Evolutionary conservation across 2,797 vertebrate genomes (phyloP), one percentile per base, ranked within the genome.

Genomic region (Acestrorhynchus altus): DNA sequence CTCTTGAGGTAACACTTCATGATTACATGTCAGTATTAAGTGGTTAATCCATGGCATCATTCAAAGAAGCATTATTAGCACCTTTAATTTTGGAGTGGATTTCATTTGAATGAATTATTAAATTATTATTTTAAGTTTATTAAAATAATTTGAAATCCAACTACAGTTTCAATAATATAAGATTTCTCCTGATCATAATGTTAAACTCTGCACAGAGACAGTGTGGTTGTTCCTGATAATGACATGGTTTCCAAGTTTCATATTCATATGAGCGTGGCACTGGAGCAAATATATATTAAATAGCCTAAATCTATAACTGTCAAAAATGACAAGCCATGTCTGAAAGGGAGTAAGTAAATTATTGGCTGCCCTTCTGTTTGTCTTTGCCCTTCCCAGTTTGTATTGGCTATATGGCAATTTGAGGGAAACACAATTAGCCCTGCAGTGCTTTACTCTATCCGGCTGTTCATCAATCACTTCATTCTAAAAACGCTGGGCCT

Each of bases 391-490:
- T 91, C 85, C 86, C 87, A 86, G 87, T 92, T 92, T 92, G 83
- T 86, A 84, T 85, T 91, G 89, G 90, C 87, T 86, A 83, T 82
- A 80, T 85, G 85, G 81, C 82, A 86, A 87, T 86, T 85, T 83
- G 90, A 80, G 86, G 87, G 87, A 91, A 92, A 91, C 87, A 90
- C 87, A 90, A 88, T 91, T 86, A 66, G 86, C 77, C 81, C 82
- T 81, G 73, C 84, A 89, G 85, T 82, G 84, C 80, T 73, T 81
- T 76, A 82, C 68, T 80, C 66, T 83, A 81, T 73, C 77, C 77
- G 81, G 86, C 83, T 85, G 81, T 88, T 89, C 89, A 91, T 91
- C 91, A 90, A 91, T 93, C 90, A 92, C 84, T 84, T 90, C 86
- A 81, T 81, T 87, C 83, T 88, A 79, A 83, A 74, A 88, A 85